Base-by-base conservation (phyloP, 2,888 invertebrate genomes). In the Subacronicta megacephala region DNA sequence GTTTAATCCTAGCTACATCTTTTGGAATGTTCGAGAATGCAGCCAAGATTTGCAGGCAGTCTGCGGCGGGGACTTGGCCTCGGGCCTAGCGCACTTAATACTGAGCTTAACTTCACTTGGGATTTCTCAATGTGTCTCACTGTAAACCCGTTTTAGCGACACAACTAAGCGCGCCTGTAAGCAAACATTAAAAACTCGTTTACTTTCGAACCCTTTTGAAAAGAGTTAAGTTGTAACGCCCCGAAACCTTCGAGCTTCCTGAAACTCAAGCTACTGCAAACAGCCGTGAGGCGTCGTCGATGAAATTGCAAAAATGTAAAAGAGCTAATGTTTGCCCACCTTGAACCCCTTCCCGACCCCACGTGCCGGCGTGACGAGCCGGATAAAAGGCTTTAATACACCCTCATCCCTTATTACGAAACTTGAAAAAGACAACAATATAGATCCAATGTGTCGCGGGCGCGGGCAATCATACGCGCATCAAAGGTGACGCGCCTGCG, bases 391-490 rank as follows among this genome's bases (percentile, higher is more conserved):
- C 94, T 94, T 94, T 94, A 94, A 94, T 94, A 94, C 93, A 94
- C 93, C 93, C 94, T 93, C 93, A 93, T 92, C 93, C 93, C 94
- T 94, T 94, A 94, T 94, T 94, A 94, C 93, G 91, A 93, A 93
- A 94, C 93, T 94, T 94, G 94, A 94, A 94, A 94, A 94, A 94
- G 94, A 93, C 94, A 94, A 94, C 94, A 93, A 93, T 94, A 93
- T 92, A 93, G 93, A 93, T 90, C 89, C 89, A 92, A 93, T 93
- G 94, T 94, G 94, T 94, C 93, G 93, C 92, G 92, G 91, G 93
- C 90, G 89, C 90, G 89, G 89, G 93, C 94, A 91, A 93, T 93
- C 93, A 94, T 92, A 93, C 90, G 92, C 90, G 93, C 92, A 90
- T 92, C 93, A 93, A 93, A 93, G 93, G 93, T 92, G 87, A 81